Percentiles rank a stretch among this genome's conserved stretches.
phyloP scores from a whole-genome alignment of 2,113 vertebrate genomes.

The Pogona vitticeps region DNA sequence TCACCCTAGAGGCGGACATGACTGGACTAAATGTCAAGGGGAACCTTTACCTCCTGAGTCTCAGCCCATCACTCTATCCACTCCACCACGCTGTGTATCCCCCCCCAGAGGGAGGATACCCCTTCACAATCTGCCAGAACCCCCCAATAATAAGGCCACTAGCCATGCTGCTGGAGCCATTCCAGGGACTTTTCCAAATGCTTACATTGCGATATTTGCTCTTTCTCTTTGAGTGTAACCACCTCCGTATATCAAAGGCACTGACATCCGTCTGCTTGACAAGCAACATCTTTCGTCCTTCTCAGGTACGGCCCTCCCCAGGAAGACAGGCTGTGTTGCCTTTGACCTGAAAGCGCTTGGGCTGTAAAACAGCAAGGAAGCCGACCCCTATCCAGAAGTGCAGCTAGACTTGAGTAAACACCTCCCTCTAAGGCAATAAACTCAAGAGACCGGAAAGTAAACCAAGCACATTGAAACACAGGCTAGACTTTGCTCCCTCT shows the following conservation, averaged over 20 bases:
- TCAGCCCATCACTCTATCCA: too few relatives aligned
- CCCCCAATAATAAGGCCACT: too few relatives aligned
- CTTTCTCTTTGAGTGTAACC: neutral
- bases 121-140: too few relatives aligned
- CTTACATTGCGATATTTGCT: too few relatives aligned
- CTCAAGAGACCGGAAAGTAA: neutral
- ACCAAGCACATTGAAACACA: neutral
- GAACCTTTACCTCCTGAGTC: too few relatives aligned
- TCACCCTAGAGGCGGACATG: too few relatives aligned
- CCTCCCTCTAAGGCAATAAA: neutral
- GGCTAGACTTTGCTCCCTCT: neutral
- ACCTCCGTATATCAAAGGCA: neutral
- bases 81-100: too few relatives aligned
- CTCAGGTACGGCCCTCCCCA: neutral
- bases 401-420: neutral
- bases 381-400: neutral
- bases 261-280: neutral
- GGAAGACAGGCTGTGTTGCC: neutral
- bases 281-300: neutral
- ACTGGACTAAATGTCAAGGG: too few relatives aligned
- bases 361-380: neutral
- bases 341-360: neutral
- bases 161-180: too few relatives aligned
- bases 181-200: too few relatives aligned
- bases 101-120: too few relatives aligned